Evolutionary conservation across 64 coral and sea anemone species (phyloP), one percentile per base, ranked within the genome.

Genomic region (Catalaphyllia jardinei): DNA sequence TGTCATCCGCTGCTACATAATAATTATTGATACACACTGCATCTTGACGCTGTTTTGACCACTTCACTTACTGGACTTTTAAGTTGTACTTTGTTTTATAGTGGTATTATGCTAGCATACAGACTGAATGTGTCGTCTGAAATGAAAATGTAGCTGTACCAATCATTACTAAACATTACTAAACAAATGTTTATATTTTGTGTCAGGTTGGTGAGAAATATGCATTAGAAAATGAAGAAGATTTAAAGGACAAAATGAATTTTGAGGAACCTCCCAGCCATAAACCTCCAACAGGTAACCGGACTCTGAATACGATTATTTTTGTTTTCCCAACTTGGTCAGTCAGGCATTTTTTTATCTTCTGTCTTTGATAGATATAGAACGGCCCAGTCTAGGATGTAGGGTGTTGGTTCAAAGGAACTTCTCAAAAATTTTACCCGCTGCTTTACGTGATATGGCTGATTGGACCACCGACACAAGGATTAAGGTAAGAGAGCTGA

Each of bases 191-290:
- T 27, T 69, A 11, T n/a, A 31, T 72, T 80, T 24, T 73, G 0
- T 72, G 15, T 42, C 65, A 99, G 97, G 97, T 99, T 91, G 97
- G 97, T 79, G 77, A 95, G 29, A 87, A 89, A 62, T 99, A 90
- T 91, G 89, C 87, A 52, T 86, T 80, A 73, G 97, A 99, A 83
- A 99, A 99, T 88, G 93, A 99, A 89, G 92, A 95, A 77, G 97
- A 99, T 63, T 73, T 99, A 62, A 99, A 99, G 79, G 93, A 99
- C 78, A 99, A 95, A 93, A 89, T 93, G 42, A 87, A 99, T 73
- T 99, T 93, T 99, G 93, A 93, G 27, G 35, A 77, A 55, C 75
- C 35, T 33, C 11, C 54, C 80, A 33, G 61, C 76, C 93, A 96
- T 64, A 49, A 51, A 50, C 76, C 93, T 15, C 51, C 29, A 83